These are phyloP conservation scores for Callinectes sapidus DNA, from an alignment of 2,888 invertebrate species.

Conservation along the genomic window DNA sequence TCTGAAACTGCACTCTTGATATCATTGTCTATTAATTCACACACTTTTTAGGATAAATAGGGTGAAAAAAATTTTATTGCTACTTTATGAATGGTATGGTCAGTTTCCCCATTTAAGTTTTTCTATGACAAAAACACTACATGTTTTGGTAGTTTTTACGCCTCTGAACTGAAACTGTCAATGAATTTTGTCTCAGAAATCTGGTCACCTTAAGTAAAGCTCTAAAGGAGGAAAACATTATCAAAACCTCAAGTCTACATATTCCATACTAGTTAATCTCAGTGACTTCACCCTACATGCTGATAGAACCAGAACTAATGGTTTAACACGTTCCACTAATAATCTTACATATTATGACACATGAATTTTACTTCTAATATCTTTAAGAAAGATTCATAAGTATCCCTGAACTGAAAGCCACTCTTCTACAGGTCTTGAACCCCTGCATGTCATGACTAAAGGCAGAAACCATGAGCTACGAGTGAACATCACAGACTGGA, in stretches of 20 bases:
- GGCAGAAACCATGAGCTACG: conserved; percentile 74
- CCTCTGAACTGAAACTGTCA: too few relatives aligned
- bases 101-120: too few relatives aligned
- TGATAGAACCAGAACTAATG: not conserved
- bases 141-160: too few relatives aligned
- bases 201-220: too few relatives aligned
- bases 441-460: conserved; percentile 76
- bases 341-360: not conserved
- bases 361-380: not conserved
- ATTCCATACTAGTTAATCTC: not conserved
- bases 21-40: too few relatives aligned
- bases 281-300: not conserved
- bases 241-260: not conserved
- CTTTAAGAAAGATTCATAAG: not conserved
- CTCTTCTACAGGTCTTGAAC: conserved; percentile 75
- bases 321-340: not conserved
- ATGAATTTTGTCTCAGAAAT: too few relatives aligned
- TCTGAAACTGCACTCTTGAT: too few relatives aligned
- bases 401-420: not conserved
- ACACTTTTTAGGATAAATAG: too few relatives aligned
- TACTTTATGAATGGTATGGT: too few relatives aligned
- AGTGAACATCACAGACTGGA: conserved; percentile 72
- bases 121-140: too few relatives aligned
- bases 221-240: not conserved
- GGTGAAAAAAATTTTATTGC: too few relatives aligned